phyloP scores from a whole-genome alignment of 92 coral and sea anemone species.

The Ricordea florida region DNA sequence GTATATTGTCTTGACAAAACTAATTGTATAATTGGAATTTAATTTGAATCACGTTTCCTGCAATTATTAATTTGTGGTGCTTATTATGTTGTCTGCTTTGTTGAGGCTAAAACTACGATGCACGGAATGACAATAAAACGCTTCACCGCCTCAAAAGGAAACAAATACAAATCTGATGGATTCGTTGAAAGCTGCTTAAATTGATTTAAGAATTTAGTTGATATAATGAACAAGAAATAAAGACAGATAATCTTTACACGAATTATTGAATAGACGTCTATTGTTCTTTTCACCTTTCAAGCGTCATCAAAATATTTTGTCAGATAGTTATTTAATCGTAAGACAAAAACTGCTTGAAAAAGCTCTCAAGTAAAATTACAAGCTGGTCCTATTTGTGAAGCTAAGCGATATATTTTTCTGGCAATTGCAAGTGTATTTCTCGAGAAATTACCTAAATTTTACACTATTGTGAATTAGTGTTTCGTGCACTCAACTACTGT shows the following conservation, averaged over 20 bases:
- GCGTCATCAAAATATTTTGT: background rate
- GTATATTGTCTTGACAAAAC: constrained; percentile 37
- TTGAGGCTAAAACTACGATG: background rate
- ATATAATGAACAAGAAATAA: background rate
- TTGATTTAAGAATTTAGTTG: background rate
- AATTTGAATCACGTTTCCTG: constrained; percentile 31
- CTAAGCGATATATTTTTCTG: too few species aligned
- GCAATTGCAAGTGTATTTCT: too few species aligned
- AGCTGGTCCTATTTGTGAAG: too few species aligned
- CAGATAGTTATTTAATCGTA: too few species aligned
- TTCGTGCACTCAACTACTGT: too few species aligned
- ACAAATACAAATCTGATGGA: too few species aligned
- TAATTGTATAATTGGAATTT: constrained; percentile 54
- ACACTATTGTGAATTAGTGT: too few species aligned
- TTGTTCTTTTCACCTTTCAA: too few species aligned
- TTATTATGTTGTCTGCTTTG: background rate
- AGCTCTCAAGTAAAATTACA: too few species aligned
- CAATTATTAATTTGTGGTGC: constrained; percentile 37
- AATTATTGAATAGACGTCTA: background rate
- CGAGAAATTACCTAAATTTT: too few species aligned
- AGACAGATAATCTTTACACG: background rate
- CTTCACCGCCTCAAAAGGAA: too few species aligned
- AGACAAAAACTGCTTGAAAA: too few species aligned
- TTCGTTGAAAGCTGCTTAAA: constrained; percentile 20
- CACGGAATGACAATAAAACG: constrained; percentile 1